phyloP scores from a whole-genome alignment of 1,140 invertebrate genomes.

The Phthorimaea operculella region DNA sequence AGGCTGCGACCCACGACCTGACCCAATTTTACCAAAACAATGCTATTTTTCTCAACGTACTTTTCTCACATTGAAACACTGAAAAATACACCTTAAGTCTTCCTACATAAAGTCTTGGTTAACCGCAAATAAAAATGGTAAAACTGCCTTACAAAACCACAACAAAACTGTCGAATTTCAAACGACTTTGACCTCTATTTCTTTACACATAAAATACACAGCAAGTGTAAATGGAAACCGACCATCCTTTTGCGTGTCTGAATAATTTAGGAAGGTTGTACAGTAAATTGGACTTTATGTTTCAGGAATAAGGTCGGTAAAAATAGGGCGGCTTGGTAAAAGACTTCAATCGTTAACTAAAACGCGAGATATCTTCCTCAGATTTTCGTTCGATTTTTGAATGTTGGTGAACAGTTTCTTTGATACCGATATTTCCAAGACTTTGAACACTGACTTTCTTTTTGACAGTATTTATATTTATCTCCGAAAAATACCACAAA shows the following conservation, averaged over 20 bases:
- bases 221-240: background rate
- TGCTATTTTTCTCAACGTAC: background rate
- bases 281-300: background rate
- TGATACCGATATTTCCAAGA: too few relatives aligned
- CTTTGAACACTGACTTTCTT: too few relatives aligned
- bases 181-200: background rate
- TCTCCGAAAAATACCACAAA: too few relatives aligned
- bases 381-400: background rate
- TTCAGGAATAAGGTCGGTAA: background rate
- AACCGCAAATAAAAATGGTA: background rate
- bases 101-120: background rate
- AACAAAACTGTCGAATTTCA: background rate
- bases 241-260: background rate
- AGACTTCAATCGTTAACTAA: background rate
- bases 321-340: background rate
- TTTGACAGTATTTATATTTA: too few relatives aligned
- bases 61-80: background rate
- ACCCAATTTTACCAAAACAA: conserved; percentile 2
- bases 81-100: background rate
- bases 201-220: background rate
- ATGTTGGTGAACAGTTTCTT: too few relatives aligned
- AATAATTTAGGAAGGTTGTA: background rate
- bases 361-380: background rate
- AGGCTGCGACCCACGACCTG: background rate
- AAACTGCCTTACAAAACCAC: background rate